These are phyloP conservation scores for Hydrozoanthus gracilis DNA, from an alignment of 92 coral and sea anemone genomes.

Conservation along the genomic window DNA sequence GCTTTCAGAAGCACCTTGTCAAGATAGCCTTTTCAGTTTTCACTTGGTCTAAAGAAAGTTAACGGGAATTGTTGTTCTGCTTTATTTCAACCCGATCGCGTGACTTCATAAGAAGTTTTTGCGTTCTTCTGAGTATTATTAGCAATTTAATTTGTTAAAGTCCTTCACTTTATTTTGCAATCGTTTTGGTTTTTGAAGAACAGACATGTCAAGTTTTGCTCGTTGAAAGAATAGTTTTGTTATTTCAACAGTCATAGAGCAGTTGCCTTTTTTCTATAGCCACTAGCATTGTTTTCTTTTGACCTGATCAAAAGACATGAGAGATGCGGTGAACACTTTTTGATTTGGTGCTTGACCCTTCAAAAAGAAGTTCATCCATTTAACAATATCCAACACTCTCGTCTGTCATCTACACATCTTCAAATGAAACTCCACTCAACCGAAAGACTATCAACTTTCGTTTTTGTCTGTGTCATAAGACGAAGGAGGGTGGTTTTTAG, in stretches of 20 bases:
- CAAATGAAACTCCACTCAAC: neutral
- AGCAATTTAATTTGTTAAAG: neutral
- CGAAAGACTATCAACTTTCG: conserved; percentile 1
- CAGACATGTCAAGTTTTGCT: conserved; percentile 9
- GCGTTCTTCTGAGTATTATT: neutral
- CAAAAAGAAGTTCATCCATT: neutral
- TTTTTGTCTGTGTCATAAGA: no score
- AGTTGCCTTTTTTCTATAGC: conserved; percentile 1
- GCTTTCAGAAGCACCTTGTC: no score
- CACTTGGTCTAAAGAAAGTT: no score
- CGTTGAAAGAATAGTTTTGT: conserved; percentile 6
- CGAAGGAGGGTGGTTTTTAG: neutral
- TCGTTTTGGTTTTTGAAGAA: neutral
- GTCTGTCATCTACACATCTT: neutral
- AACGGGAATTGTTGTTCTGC: neutral
- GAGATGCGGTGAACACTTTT: neutral
- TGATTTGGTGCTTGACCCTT: neutral
- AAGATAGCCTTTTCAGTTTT: no score
- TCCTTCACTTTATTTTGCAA: neutral
- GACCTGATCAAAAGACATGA: neutral
- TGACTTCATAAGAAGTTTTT: neutral
- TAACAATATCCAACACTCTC: neutral
- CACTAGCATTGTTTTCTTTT: neutral
- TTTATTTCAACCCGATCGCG: neutral
- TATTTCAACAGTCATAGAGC: conserved; percentile 7